A percentile compares a stretch with the other conserved stretches of the same genome.
These are phyloP conservation scores for Scyliorhinus canicula DNA, from an alignment of 2,797 vertebrate genomes.

Conservation along the genomic window DNA sequence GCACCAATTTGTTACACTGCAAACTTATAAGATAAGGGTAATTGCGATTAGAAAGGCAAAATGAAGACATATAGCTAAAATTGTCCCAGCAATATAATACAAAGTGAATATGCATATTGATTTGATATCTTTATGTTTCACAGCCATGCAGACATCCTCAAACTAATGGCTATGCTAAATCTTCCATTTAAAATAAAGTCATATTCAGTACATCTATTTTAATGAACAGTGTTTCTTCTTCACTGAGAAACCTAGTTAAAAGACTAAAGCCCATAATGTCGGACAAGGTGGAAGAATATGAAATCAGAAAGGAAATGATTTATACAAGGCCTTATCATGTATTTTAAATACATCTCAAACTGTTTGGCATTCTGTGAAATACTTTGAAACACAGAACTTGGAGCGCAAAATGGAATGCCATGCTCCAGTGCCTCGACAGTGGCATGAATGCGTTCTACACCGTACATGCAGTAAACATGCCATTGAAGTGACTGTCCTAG, in stretches of 20 bases:
- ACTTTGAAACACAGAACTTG: no score
- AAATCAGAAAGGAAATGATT: not conserved
- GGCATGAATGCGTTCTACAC: no score
- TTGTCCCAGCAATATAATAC: not conserved
- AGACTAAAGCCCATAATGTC: not conserved
- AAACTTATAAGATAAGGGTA: constrained; percentile 5
- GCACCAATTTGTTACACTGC: not conserved
- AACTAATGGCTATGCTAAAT: not conserved
- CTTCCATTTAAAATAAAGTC: not conserved
- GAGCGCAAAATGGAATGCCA: no score
- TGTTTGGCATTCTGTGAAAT: not conserved
- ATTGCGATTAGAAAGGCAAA: not conserved
- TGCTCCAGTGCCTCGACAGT: no score
- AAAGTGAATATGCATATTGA: not conserved
- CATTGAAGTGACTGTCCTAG: no score
- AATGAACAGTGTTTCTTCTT: not conserved
- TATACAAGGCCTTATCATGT: not conserved
- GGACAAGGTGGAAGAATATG: not conserved
- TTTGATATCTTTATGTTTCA: not conserved
- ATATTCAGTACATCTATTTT: not conserved
- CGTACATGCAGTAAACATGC: no score
- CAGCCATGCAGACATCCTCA: not conserved
- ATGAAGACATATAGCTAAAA: not conserved
- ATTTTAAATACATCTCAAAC: not conserved
- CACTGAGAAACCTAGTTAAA: not conserved